A percentile compares a stretch with the other conserved stretches of the same genome.
Conservation (phyloP, 2,888 invertebrate genomes). For the Tachina grossa region DNA sequence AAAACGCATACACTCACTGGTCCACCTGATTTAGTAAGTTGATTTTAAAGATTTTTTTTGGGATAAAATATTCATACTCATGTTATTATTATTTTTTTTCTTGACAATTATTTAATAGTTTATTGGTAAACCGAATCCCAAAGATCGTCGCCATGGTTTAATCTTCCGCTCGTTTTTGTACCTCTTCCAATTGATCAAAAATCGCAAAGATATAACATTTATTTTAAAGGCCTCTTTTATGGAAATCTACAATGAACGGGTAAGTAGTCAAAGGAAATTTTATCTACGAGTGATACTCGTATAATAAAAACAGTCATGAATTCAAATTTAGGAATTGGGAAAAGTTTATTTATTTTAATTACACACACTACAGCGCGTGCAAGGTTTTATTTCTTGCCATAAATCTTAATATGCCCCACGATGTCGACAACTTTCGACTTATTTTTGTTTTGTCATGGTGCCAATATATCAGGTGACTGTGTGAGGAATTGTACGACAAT, state of each 20-base stretch:
- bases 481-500: too few species aligned
- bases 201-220: conserved; percentile 90
- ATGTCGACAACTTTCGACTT: too few species aligned
- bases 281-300: too few species aligned
- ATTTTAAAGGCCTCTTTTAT: conserved; percentile 95
- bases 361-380: too few species aligned
- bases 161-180: conserved; percentile 95
- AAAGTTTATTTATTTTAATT: too few species aligned
- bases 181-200: conserved; percentile 91
- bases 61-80: not conserved
- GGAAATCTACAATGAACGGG: conserved; percentile 99
- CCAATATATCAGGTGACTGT: too few species aligned
- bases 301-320: not conserved
- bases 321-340: too few species aligned
- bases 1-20: conserved; percentile 98
- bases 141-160: conserved; percentile 91
- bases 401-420: too few species aligned
- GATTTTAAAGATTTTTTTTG: not conserved
- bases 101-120: conserved; percentile 83
- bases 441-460: too few species aligned
- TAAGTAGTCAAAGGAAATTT: conserved; percentile 82
- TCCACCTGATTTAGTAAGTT: conserved; percentile 90
- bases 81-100: not conserved
- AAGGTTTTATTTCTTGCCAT: too few species aligned
- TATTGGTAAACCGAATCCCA: conserved; percentile 86